phyloP scores from a whole-genome alignment of 23 tunicate genomes.

The Oikopleura dioica region DNA sequence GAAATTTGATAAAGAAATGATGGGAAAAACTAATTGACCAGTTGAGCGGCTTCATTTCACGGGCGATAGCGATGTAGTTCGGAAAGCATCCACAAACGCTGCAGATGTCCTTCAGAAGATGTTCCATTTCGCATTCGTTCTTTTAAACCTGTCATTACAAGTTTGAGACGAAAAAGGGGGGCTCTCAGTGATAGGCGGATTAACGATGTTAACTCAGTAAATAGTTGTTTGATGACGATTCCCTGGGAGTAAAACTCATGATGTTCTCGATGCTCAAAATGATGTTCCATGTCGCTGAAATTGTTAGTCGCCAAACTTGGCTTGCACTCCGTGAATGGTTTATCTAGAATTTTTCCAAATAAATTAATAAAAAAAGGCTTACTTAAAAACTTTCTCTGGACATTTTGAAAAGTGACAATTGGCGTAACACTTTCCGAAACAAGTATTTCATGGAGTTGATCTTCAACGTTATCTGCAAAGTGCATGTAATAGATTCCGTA shows the following conservation, averaged over 20 bases:
- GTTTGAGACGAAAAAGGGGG: too few relatives aligned
- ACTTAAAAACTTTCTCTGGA: not conserved
- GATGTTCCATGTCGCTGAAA: not conserved
- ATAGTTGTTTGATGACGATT: too few relatives aligned
- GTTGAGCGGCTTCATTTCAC: not conserved
- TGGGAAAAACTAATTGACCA: not conserved
- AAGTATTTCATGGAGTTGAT: not conserved
- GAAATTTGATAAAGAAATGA: not conserved
- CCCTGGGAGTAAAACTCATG: too few relatives aligned
- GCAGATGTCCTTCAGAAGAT: not conserved
- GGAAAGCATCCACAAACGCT: conserved; percentile 8
- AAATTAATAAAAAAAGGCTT: not conserved
- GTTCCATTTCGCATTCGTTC: conserved; percentile 8
- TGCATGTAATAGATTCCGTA: conserved; percentile 9
- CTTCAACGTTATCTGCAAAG: conserved; percentile 4
- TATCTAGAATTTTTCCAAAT: not conserved
- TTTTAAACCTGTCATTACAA: too few relatives aligned
- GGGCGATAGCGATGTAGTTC: not conserved
- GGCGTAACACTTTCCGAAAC: conserved; percentile 4
- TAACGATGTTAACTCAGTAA: too few relatives aligned
- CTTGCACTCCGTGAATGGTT: not conserved
- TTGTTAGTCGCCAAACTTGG: not conserved
- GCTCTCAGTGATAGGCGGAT: too few relatives aligned
- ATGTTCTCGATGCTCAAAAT: not conserved
- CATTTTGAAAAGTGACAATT: conserved; percentile 4